phyloP scores from a whole-genome alignment of 1,140 invertebrate genomes.

The Octopus bimaculoides region DNA sequence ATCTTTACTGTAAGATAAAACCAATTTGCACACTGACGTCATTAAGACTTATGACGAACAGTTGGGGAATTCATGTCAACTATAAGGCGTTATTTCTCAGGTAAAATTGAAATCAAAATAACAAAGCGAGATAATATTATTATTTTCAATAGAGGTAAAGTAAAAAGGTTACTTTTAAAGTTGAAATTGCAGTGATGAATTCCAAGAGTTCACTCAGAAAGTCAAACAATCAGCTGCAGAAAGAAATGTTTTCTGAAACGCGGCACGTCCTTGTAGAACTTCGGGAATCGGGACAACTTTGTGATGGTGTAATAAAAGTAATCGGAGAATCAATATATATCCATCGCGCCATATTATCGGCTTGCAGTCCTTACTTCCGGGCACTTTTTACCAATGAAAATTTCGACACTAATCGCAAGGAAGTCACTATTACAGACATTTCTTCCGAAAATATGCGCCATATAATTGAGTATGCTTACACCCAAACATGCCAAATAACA shows the following conservation, averaged over 20 bases:
- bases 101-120: no score
- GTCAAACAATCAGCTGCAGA: slow-evolving; percentile 11
- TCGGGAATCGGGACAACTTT: slow-evolving; percentile 71
- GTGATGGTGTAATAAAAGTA: slow-evolving; percentile 77
- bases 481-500: slow-evolving; percentile 71
- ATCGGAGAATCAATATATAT: slow-evolving; percentile 76
- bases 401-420: neutral
- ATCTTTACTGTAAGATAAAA: no score
- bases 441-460: slow-evolving; percentile 68
- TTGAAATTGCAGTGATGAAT: no score
- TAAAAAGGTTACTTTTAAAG: no score
- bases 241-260: slow-evolving; percentile 26
- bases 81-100: no score
- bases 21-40: neutral
- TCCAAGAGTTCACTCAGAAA: neutral
- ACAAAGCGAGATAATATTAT: no score
- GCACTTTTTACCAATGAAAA: slow-evolving; percentile 45
- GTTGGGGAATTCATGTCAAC: no score
- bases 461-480: slow-evolving; percentile 80
- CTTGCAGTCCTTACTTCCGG: slow-evolving; percentile 55
- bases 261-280: slow-evolving; percentile 35
- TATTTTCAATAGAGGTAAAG: no score
- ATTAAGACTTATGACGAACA: no score
- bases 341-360: slow-evolving; percentile 79
- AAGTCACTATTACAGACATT: no score